Evolutionary conservation across 2,113 vertebrate genomes (phyloP).

Genomic region (Pontoporia blainvillei): DNA sequence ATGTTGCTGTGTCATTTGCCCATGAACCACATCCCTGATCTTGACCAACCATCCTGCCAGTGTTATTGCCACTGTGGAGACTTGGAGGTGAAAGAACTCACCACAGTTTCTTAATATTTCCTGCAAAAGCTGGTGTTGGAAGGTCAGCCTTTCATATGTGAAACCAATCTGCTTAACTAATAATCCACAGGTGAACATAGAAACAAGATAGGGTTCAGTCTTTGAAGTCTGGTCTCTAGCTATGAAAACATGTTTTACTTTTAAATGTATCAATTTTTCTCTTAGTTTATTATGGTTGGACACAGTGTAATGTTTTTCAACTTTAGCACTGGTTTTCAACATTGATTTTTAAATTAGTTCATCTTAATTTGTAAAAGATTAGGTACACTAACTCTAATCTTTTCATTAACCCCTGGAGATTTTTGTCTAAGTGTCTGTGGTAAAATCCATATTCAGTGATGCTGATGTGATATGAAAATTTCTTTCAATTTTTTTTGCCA

Average conservation of each 20-base stretch:
- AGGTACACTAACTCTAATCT: neutral
- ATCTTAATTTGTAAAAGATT: slow-evolving; percentile 1
- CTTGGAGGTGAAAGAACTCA: neutral
- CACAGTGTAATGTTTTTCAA: neutral
- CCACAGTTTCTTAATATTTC: neutral
- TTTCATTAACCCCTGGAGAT: neutral
- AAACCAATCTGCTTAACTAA: neutral
- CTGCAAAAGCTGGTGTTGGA: neutral
- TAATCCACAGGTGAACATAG: neutral
- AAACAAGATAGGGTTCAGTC: neutral
- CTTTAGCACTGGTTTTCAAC: neutral
- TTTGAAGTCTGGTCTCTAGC: neutral
- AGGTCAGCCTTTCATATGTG: neutral
- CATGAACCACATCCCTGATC: neutral
- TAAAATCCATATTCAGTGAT: neutral
- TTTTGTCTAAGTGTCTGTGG: neutral
- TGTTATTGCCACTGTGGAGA: neutral
- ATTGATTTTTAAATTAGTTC: slow-evolving; percentile 16
- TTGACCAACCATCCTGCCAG: neutral
- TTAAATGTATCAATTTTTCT: neutral
- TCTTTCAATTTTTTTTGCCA: neutral
- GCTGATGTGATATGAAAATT: neutral
- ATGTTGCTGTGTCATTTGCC: neutral
- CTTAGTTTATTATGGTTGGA: neutral
- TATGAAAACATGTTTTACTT: neutral